Evolutionary conservation across 2,888 invertebrate species (phyloP), one percentile per base, ranked within the genome.

Genomic region (Stratiomys singularior): DNA sequence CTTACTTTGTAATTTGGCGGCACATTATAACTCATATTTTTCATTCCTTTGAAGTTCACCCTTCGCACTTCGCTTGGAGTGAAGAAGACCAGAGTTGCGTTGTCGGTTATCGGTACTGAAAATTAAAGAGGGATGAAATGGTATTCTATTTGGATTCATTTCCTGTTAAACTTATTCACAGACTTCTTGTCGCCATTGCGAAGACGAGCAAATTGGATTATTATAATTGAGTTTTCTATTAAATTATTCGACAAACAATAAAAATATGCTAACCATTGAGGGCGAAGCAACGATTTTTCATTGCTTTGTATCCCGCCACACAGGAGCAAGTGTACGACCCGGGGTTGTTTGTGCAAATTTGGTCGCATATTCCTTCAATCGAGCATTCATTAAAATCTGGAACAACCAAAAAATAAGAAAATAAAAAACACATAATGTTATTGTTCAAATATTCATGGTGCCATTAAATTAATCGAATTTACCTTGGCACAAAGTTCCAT

Each of bases 311-410:
- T 1, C 96, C 95, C 18, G 88, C 83, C 1, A 89, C 91, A 88
- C 96, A 96, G 13, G 89, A 86, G 88, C 96, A 97, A 63, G 88
- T 85, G 87, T 89, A 94, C 46, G 92, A 91, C 79, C 92, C 92
- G 28, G 87, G 86, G 18, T 90, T 90, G 88, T 94, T 94, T 82
- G 82, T 88, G 86, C 95, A 95, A 52, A 88, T 84, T 87, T 95
- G 95, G 84, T 94, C 92, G 87, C 95, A 95, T 71, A 90, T 86
- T 60, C 90, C 92, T 80, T 92, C 92, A 81, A 90, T 87, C 81
- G 87, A 86, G 88, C 96, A 96, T 88, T 96, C 95, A 87, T 96
- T 90, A 80, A 92, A 90, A 87, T 96, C 95, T 92, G 86, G n/a
- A n/a, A 69, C 30, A n/a, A n/a, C n/a, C n/a, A n/a, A 37, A 9